A percentile compares a stretch with the other conserved stretches of the same genome.
These are phyloP conservation scores for Bolinopsis microptera DNA, from an alignment of 37 sponge, comb jelly and placozoan genomes.

Conservation along the genomic window DNA sequence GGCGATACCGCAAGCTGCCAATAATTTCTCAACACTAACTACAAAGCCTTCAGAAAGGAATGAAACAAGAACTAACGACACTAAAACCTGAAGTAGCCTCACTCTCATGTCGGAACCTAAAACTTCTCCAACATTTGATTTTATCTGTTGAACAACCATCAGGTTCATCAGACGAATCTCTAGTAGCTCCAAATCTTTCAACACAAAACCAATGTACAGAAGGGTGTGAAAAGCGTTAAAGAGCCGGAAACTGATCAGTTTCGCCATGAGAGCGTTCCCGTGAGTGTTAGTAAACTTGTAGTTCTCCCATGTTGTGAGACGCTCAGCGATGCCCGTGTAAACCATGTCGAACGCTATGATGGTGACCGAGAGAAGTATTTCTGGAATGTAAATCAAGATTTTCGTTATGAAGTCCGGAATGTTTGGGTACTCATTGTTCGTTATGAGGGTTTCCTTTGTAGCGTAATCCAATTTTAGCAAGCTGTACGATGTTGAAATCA, in stretches of 20 bases:
- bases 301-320: conserved; percentile 1
- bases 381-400: background rate
- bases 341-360: background rate
- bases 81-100: background rate
- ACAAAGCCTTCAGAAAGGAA: background rate
- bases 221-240: conserved; percentile 42
- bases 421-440: background rate
- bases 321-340: background rate
- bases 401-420: background rate
- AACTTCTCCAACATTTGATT: background rate
- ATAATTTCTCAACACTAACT: background rate
- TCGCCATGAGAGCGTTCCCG: background rate
- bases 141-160: background rate
- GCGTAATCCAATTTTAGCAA: background rate
- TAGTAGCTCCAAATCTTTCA: background rate
- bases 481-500: conserved; percentile 3
- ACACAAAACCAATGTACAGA: background rate
- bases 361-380: background rate
- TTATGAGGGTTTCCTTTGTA: background rate
- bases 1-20: background rate
- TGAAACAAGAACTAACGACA: background rate
- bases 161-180: background rate
- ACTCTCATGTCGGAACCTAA: background rate
- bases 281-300: background rate
- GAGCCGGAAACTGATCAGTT: background rate